phyloP scores from a whole-genome alignment of 2,113 vertebrate genomes.

The Butorides virescens region DNA sequence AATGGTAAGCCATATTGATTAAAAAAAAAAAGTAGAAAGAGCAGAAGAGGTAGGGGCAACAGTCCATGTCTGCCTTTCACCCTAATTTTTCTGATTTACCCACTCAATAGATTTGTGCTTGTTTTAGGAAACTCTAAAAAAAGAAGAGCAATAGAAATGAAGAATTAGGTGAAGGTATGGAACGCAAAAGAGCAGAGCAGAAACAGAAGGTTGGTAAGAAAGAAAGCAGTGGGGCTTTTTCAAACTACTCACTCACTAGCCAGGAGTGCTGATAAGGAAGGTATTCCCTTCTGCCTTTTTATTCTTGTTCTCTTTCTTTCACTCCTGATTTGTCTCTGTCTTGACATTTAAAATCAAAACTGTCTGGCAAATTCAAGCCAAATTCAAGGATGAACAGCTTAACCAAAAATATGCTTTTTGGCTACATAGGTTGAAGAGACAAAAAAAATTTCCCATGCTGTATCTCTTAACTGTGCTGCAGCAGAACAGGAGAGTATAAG shows the following conservation, averaged over 20 bases:
- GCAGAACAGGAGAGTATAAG: background rate
- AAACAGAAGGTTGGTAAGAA: background rate
- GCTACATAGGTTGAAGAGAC: background rate
- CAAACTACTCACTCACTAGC: background rate
- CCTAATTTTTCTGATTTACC: background rate
- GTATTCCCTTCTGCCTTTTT: background rate
- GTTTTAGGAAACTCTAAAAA: background rate
- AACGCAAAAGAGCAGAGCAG: background rate
- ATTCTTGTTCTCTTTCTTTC: background rate
- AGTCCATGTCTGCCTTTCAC: background rate
- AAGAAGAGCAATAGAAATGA: background rate
- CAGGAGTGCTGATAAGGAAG: background rate
- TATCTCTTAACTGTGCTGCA: background rate
- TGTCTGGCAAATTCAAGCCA: background rate
- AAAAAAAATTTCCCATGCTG: background rate
- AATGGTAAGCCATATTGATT: background rate
- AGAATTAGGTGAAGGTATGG: background rate
- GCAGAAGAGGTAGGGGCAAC: background rate
- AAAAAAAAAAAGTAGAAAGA: background rate
- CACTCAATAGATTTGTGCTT: background rate
- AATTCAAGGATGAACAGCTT: background rate
- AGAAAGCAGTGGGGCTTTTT: background rate
- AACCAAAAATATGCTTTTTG: background rate
- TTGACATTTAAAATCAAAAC: background rate
- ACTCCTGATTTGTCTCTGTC: background rate